phyloP scores from a whole-genome alignment of 1,140 invertebrate species.

The Ylistrum balloti region DNA sequence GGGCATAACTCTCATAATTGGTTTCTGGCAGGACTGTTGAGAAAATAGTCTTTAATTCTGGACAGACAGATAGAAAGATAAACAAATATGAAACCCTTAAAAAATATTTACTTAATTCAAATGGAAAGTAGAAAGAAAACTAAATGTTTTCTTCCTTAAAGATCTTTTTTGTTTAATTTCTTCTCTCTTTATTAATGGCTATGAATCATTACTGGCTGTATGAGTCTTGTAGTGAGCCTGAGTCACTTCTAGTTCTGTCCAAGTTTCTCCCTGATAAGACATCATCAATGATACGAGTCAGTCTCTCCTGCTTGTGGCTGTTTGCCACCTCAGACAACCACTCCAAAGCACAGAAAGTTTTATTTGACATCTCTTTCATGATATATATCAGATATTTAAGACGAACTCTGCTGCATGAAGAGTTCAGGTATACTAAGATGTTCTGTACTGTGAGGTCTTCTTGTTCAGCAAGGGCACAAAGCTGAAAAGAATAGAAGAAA shows the following conservation, averaged over 20 bases:
- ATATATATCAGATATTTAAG: slow-evolving; percentile 60
- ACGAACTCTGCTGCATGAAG: slow-evolving; percentile 51
- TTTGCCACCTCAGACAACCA: slow-evolving; percentile 47
- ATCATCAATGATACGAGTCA: slow-evolving; percentile 52
- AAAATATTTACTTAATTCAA: too few species aligned
- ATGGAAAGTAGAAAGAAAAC: too few species aligned
- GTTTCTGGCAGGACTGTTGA: too few species aligned
- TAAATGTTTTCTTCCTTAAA: too few species aligned
- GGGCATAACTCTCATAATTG: too few species aligned
- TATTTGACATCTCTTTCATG: slow-evolving; percentile 44
- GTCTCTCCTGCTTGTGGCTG: slow-evolving; percentile 50
- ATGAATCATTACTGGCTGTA: background rate
- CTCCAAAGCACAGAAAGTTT: slow-evolving; percentile 48
- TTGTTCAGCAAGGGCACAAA: background rate
- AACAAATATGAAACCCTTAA: too few species aligned
- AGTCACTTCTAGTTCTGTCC: slow-evolving; percentile 53
- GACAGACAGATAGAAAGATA: too few species aligned
- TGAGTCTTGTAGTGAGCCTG: slow-evolving; percentile 19
- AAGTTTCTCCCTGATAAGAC: slow-evolving; percentile 45
- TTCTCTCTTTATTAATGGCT: too few species aligned
- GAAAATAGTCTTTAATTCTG: too few species aligned
- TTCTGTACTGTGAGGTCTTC: background rate
- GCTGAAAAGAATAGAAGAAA: background rate
- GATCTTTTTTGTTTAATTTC: too few species aligned
- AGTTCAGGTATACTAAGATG: slow-evolving; percentile 60